These are phyloP conservation scores for Hippoglossus stenolepis DNA, from an alignment of 2,113 vertebrate genomes.

Conservation along the genomic window DNA sequence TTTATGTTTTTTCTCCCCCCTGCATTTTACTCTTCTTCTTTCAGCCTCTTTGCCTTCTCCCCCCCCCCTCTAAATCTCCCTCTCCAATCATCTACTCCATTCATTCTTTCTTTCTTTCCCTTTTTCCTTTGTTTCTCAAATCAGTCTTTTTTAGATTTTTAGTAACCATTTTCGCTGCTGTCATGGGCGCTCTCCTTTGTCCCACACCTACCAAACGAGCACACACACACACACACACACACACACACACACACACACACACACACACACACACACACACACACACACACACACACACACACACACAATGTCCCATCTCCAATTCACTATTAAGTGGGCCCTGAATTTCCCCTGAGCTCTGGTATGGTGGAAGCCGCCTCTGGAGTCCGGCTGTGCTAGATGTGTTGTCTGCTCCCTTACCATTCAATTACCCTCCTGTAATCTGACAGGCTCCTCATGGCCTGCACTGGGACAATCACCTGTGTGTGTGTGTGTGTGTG, in stretches of 20 bases:
- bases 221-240: slow-evolving; percentile 22
- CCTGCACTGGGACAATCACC: slow-evolving; percentile 64
- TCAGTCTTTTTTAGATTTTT: slow-evolving; percentile 55
- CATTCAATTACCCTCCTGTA: slow-evolving; percentile 82
- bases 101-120: slow-evolving; percentile 1
- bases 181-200: slow-evolving; percentile 51
- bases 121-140: background rate
- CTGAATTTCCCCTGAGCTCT: slow-evolving; percentile 80
- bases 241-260: slow-evolving; percentile 22
- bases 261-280: slow-evolving; percentile 28
- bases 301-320: slow-evolving; percentile 66
- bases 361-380: slow-evolving; percentile 67
- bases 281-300: slow-evolving; percentile 41
- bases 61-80: background rate
- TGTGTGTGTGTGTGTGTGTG: slow-evolving; percentile 47
- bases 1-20: background rate
- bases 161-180: slow-evolving; percentile 51
- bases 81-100: no score
- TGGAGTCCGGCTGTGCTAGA: slow-evolving; percentile 77
- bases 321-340: slow-evolving; percentile 75
- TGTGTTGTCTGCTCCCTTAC: slow-evolving; percentile 79
- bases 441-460: slow-evolving; percentile 81
- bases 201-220: slow-evolving; percentile 30
- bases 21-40: slow-evolving; percentile 2
- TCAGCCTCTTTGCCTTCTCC: background rate